These are phyloP conservation scores for Adoxophyes honmai DNA, from an alignment of 1,140 invertebrate genomes.

Conservation along the genomic window DNA sequence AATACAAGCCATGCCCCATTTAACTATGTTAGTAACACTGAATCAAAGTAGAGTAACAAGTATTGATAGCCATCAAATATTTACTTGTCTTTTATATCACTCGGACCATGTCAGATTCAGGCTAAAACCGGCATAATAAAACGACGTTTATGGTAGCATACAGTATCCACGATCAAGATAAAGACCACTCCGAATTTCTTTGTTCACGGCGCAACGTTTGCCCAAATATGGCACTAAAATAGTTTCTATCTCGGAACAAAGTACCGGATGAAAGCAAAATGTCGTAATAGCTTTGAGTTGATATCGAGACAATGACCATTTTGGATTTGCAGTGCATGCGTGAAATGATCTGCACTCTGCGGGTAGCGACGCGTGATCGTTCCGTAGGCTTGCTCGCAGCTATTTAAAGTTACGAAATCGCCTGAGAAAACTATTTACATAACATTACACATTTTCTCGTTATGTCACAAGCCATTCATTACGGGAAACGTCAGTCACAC, in stretches of 20 bases:
- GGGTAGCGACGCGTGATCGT: constrained; percentile 48
- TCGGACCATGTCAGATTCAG: no score
- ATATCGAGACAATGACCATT: neutral
- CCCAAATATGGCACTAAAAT: neutral
- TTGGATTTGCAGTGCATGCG: neutral
- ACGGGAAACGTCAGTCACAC: neutral
- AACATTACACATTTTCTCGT: constrained; percentile 29
- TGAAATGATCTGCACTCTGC: neutral
- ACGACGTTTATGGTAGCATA: neutral
- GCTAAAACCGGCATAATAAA: neutral
- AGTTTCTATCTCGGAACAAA: constrained; percentile 2
- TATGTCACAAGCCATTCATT: constrained; percentile 15
- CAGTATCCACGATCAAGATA: neutral
- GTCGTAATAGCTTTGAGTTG: neutral
- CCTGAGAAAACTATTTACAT: constrained; percentile 30
- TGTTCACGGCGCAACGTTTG: constrained; percentile 1
- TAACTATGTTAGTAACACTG: no score
- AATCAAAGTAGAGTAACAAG: no score
- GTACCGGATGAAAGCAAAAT: neutral
- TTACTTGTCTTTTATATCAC: no score
- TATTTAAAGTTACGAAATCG: constrained; percentile 51
- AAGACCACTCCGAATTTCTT: neutral
- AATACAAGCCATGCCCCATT: no score
- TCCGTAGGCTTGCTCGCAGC: constrained; percentile 34
- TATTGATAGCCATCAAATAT: no score